Base-by-base conservation (phyloP, 2,113 vertebrate species). In the Motacilla tschutschensis region DNA sequence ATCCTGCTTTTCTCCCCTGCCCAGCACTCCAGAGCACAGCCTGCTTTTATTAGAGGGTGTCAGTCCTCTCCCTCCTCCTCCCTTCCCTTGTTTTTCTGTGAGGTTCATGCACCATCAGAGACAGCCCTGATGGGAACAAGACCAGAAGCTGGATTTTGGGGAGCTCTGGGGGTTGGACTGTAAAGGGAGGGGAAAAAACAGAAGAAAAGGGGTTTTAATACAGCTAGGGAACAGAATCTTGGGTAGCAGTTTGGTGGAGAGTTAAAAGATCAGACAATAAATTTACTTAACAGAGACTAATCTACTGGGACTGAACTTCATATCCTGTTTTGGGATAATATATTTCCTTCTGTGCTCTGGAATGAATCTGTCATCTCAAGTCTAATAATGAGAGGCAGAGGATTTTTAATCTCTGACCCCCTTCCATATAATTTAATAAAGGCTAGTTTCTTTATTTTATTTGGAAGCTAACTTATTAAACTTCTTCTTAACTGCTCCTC, bases 261-360 rank as follows among this genome's bases (percentile, higher is more conserved):
- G 96, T 95, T 96, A 97, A 97, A 96, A 97, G 97, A 97, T 97
- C 96, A 96, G 96, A 96, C 95, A 94, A 95, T 97, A 97, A 97
- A 97, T 97, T 97, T 96, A 94, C 95, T 97, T 97, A 97, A 95
- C 96, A 95, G 95, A 96, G 95, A 95, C 96, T 96, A 96, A 97
- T 97, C 96, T 93, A 90, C 92, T 77, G 94, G 95, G 97, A 96
- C 96, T 96, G 96, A 96, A 94, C 96, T 97, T 97, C 96, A 97
- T 97, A 98, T 98, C 97, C 97, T 98, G 97, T 97, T 97, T 97
- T 96, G 93, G 95, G 96, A 95, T 97, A 96, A 97, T 96, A 96
- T 96, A 96, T 97, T 97, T 97, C 95, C 94, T 94, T 96, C 92
- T 96, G 96, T 94, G 96, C 95, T 97, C 97, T 98, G 97, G 97